A percentile compares a stretch with the other conserved stretches of the same genome.
Evolutionary conservation across 2,797 vertebrate genomes (phyloP).

Genomic region (Hemitrygon akajei): DNA sequence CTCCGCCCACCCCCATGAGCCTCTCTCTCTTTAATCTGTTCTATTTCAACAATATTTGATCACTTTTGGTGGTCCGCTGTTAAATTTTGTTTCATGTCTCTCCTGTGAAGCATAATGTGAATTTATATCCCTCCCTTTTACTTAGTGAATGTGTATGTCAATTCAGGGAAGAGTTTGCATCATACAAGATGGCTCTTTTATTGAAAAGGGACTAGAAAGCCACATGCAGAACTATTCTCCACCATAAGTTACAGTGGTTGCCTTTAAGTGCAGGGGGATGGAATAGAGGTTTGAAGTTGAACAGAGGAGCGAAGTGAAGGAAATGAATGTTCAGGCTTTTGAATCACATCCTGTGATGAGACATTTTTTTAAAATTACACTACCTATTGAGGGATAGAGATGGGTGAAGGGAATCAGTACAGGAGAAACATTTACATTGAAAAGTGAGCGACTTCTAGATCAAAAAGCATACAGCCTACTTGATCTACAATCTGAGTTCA

Average conservation of each 20-base stretch:
- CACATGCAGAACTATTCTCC: background rate
- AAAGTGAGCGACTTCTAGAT: background rate
- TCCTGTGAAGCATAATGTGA: background rate
- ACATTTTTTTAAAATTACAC: too few species aligned
- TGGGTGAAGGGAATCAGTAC: background rate
- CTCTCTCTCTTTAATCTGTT: background rate
- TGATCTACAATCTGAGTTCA: background rate
- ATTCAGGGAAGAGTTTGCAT: background rate
- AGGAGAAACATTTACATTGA: background rate
- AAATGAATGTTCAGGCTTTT: background rate
- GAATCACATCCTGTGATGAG: background rate
- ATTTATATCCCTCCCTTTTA: too few species aligned
- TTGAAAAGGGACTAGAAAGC: background rate
- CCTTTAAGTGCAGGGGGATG: background rate
- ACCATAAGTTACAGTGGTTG: background rate
- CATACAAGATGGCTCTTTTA: background rate
- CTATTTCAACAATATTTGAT: background rate
- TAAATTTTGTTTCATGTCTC: background rate
- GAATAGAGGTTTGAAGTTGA: background rate
- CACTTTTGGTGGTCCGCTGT: background rate
- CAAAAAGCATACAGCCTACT: background rate
- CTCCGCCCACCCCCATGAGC: too few species aligned
- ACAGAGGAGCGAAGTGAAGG: too few species aligned
- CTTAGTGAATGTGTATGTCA: background rate
- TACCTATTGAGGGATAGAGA: background rate